Evolutionary conservation across 92 coral and sea anemone genomes (phyloP).

Genomic region (Porites rus): DNA sequence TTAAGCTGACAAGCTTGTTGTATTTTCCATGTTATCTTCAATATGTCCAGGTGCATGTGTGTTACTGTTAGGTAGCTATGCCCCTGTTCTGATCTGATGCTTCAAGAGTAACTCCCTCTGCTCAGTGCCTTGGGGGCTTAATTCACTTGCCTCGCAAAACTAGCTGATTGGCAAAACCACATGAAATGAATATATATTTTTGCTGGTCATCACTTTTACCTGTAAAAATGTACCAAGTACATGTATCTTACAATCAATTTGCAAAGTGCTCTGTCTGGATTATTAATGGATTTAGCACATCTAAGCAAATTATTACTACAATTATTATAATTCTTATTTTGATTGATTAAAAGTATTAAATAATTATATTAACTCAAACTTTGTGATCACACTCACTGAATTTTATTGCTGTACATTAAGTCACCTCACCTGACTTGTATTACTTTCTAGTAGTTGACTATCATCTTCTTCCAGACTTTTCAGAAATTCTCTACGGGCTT

Average conservation of each 20-base stretch:
- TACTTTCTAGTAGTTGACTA: neutral
- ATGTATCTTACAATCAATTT: too few relatives aligned
- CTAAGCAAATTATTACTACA: too few relatives aligned
- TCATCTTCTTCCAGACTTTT: slow-evolving; percentile 32
- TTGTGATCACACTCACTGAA: neutral
- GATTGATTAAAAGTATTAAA: too few relatives aligned
- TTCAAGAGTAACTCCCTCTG: slow-evolving; percentile 8
- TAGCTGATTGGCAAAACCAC: slow-evolving; percentile 15
- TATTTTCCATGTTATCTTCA: too few relatives aligned
- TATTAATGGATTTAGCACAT: too few relatives aligned
- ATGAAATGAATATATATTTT: neutral
- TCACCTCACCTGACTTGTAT: slow-evolving; percentile 7
- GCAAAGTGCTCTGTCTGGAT: neutral
- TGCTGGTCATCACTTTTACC: too few relatives aligned
- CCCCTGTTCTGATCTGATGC: neutral
- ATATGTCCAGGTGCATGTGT: too few relatives aligned
- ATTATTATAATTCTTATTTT: too few relatives aligned
- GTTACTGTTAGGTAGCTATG: too few relatives aligned
- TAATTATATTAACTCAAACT: too few relatives aligned
- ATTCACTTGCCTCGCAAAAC: slow-evolving; percentile 25
- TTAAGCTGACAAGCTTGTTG: too few relatives aligned
- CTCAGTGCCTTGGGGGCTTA: neutral
- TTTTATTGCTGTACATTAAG: neutral
- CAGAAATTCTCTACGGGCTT: slow-evolving; percentile 58
- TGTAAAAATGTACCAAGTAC: neutral